Conservation (phyloP, 2,888 invertebrate species). For the Sarcophaga carnaria region DNA sequence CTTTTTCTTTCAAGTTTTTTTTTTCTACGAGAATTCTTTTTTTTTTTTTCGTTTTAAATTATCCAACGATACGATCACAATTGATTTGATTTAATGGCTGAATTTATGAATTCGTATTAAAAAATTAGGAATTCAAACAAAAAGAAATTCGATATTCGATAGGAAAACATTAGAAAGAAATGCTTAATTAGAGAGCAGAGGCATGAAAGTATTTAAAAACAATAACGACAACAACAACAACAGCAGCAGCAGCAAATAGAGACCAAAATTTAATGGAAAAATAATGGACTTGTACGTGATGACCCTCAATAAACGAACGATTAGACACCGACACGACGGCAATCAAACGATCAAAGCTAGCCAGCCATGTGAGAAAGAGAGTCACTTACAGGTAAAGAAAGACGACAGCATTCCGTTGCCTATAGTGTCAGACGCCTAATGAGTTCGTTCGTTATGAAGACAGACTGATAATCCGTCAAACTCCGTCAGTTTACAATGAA, state of each 20-base stretch:
- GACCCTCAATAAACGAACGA: conserved; percentile 57
- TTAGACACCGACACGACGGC: conserved; percentile 1
- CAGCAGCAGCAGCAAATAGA: too few relatives aligned
- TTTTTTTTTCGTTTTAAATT: background rate
- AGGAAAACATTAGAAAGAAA: conserved; percentile 54
- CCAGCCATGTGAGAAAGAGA: background rate
- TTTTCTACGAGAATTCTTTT: background rate
- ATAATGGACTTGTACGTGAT: conserved; percentile 47
- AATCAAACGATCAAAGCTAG: too few relatives aligned
- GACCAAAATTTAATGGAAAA: too few relatives aligned
- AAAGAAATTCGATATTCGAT: conserved; percentile 62
- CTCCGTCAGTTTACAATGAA: too few relatives aligned
- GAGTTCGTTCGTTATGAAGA: too few relatives aligned
- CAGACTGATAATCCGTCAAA: too few relatives aligned
- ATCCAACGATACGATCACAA: conserved; percentile 16
- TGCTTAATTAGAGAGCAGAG: conserved; percentile 41
- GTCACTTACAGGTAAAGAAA: too few relatives aligned
- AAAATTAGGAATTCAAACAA: conserved; percentile 27
- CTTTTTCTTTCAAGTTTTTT: conserved; percentile 24
- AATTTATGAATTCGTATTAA: conserved; percentile 24
- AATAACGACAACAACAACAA: background rate
- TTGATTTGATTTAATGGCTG: conserved; percentile 58
- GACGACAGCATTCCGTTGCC: too few relatives aligned
- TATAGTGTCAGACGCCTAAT: too few relatives aligned
- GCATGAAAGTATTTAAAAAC: conserved; percentile 60